Conservation (phyloP, 1,140 invertebrate genomes). For the Acromyrmex heyeri region DNA sequence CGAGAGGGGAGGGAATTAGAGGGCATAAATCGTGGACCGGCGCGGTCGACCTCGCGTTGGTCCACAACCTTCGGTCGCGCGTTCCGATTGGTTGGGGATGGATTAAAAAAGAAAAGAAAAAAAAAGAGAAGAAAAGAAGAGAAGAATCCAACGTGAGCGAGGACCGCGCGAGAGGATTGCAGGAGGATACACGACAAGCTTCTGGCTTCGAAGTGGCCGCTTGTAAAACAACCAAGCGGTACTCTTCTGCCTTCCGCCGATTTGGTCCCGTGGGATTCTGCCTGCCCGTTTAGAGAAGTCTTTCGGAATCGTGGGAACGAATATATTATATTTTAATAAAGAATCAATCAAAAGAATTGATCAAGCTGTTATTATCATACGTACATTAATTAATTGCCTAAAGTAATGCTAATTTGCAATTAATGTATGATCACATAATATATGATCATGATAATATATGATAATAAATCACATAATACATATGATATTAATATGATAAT, state of each 20-base stretch:
- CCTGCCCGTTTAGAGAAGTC: constrained; percentile 67
- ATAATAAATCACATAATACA: background rate
- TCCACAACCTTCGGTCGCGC: constrained; percentile 67
- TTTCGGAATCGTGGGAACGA: constrained; percentile 72
- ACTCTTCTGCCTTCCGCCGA: constrained; percentile 74
- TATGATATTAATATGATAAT: background rate
- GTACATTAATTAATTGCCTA: background rate
- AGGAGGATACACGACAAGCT: constrained; percentile 78
- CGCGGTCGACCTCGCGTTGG: constrained; percentile 68
- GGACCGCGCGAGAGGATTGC: constrained; percentile 69
- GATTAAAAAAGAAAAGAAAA: constrained; percentile 12
- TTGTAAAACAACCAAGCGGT: constrained; percentile 81
- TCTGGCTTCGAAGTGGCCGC: constrained; percentile 79
- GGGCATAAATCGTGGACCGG: constrained; percentile 70
- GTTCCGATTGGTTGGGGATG: constrained; percentile 66
- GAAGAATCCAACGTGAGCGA: constrained; percentile 73
- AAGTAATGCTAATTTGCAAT: background rate
- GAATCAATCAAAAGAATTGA: constrained; percentile 5
- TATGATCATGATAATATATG: background rate
- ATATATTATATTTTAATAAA: constrained; percentile 79
- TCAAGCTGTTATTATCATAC: background rate
- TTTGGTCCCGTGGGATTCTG: constrained; percentile 77
- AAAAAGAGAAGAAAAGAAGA: constrained; percentile 48
- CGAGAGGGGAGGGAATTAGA: constrained; percentile 61
- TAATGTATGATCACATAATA: background rate